Evolutionary conservation across 2,888 invertebrate species (phyloP).

Genomic region (Ariolimax columbianus): DNA sequence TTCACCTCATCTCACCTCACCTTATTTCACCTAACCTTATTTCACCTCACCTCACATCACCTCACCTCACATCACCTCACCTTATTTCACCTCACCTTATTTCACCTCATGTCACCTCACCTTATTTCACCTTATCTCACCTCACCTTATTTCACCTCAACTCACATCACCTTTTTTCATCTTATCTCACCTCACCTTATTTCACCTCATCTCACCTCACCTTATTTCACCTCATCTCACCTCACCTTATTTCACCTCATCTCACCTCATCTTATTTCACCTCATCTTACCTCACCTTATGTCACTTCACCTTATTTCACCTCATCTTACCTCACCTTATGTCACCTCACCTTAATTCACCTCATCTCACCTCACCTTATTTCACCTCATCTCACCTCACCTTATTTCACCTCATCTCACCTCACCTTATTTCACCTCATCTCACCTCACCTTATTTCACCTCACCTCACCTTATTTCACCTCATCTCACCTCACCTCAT

Average conservation of each 20-base stretch:
- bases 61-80: no score
- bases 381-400: neutral
- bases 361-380: neutral
- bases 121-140: neutral
- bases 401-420: neutral
- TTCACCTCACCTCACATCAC: no score
- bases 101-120: neutral
- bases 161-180: no score
- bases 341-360: conserved; percentile 9
- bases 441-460: neutral
- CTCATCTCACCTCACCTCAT: neutral
- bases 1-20: neutral
- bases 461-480: neutral
- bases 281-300: conserved; percentile 4
- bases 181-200: conserved; percentile 13
- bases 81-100: neutral
- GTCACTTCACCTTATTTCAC: neutral
- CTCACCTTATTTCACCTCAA: no score
- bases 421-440: neutral
- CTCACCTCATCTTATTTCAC: neutral
- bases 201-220: conserved; percentile 1
- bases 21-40: no score
- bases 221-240: conserved; percentile 14
- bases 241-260: neutral
- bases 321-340: neutral